phyloP scores from a whole-genome alignment of 2,113 vertebrate genomes.

The Sarotherodon lohbergeri region DNA sequence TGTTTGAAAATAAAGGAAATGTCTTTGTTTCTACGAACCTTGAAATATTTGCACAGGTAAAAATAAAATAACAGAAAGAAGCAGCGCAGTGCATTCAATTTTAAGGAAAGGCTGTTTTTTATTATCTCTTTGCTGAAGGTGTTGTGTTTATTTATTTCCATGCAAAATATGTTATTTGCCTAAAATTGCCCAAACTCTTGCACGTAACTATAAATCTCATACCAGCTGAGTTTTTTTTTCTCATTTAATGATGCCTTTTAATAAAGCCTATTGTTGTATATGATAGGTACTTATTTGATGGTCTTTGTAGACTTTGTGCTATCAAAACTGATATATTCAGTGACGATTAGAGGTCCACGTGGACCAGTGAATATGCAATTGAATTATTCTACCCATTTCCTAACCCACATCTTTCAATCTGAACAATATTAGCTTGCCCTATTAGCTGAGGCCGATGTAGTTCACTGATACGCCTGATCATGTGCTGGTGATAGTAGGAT shows the following conservation, averaged over 20 bases:
- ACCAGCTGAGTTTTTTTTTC: background rate
- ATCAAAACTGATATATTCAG: background rate
- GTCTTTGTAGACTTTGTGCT: background rate
- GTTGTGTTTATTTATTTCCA: background rate
- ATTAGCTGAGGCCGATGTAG: conserved; percentile 47
- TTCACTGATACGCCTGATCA: conserved; percentile 41
- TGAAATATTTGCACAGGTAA: background rate
- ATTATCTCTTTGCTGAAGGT: background rate
- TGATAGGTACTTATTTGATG: background rate
- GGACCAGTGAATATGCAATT: conserved; percentile 3
- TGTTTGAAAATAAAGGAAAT: background rate
- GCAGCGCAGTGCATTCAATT: background rate
- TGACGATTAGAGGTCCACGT: background rate
- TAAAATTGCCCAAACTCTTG: background rate
- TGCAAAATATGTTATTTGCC: background rate
- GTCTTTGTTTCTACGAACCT: background rate
- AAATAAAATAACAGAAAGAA: background rate
- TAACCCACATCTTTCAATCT: conserved; percentile 51
- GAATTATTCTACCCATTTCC: conserved; percentile 34
- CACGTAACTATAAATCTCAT: background rate
- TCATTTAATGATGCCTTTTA: background rate
- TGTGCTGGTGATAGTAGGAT: background rate
- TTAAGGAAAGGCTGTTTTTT: background rate
- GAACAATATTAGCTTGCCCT: conserved; percentile 26
- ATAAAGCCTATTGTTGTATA: background rate